Percentiles rank a stretch among this genome's conserved stretches.
Conservation (phyloP, 2,888 invertebrate genomes). For the Xestia sexstrigata region DNA sequence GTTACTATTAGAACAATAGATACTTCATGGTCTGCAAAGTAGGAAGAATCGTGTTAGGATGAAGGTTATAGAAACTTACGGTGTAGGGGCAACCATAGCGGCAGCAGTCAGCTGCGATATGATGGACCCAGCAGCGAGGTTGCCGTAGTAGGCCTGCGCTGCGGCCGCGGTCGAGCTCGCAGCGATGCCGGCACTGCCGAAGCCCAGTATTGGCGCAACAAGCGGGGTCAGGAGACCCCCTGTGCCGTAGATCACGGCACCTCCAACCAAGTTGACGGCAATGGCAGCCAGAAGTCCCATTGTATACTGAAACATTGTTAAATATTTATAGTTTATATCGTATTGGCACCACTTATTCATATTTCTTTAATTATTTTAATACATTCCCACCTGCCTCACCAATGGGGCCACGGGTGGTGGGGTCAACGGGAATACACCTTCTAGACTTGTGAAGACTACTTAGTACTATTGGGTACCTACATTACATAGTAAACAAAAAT, state of each 20-base stretch:
- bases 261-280: slow-evolving; percentile 76
- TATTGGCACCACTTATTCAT: background rate
- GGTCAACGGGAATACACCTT: too few relatives aligned
- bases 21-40: background rate
- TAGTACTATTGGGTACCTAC: background rate
- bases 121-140: slow-evolving; percentile 81
- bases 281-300: slow-evolving; percentile 80
- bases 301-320: slow-evolving; percentile 45
- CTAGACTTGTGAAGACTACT: background rate
- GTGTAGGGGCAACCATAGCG: slow-evolving; percentile 84
- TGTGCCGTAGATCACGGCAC: slow-evolving; percentile 77
- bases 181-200: slow-evolving; percentile 78
- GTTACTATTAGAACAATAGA: too few relatives aligned
- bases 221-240: slow-evolving; percentile 77
- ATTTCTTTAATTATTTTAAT: background rate
- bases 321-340: background rate
- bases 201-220: slow-evolving; percentile 80
- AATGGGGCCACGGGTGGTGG: too few relatives aligned
- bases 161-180: slow-evolving; percentile 81
- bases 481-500: background rate
- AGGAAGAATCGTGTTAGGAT: background rate
- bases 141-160: slow-evolving; percentile 83
- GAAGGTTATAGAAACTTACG: slow-evolving; percentile 66
- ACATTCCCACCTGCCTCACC: too few relatives aligned
- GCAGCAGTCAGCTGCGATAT: slow-evolving; percentile 80